Evolutionary conservation across 2,888 invertebrate genomes (phyloP).

Genomic region (Villa cingulata): DNA sequence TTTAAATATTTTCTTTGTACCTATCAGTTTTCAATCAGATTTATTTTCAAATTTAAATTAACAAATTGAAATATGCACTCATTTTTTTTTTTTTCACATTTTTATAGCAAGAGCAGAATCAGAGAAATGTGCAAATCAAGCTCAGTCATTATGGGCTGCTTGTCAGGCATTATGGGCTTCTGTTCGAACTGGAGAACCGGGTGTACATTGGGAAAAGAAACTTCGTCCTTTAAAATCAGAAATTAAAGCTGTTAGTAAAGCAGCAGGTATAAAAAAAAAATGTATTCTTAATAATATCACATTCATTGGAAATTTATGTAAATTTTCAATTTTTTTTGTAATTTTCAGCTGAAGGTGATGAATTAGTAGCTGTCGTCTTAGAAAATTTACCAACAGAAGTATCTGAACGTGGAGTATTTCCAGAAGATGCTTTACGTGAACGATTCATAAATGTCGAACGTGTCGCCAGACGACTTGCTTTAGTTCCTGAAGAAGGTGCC

Average conservation of each 20-base stretch:
- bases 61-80: too few relatives aligned
- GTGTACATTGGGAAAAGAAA: constrained; percentile 42
- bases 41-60: background rate
- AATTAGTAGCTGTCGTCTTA: constrained; percentile 63
- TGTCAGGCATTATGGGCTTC: constrained; percentile 75
- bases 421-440: constrained; percentile 73
- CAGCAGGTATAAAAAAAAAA: constrained; percentile 48
- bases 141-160: constrained; percentile 88
- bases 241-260: constrained; percentile 57
- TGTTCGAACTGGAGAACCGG: constrained; percentile 49
- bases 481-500: constrained; percentile 83
- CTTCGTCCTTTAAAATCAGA: constrained; percentile 51
- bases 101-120: constrained; percentile 52
- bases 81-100: background rate
- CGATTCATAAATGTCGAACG: constrained; percentile 71
- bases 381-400: constrained; percentile 66
- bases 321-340: constrained; percentile 14
- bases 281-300: background rate
- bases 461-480: constrained; percentile 68
- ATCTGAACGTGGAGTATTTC: constrained; percentile 67
- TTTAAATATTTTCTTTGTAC: too few relatives aligned
- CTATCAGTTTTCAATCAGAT: background rate
- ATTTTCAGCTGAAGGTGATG: constrained; percentile 59
- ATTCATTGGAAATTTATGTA: background rate
- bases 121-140: constrained; percentile 60